Evolutionary conservation across 2,113 vertebrate genomes (phyloP).

Genomic region (Stictonetta naevosa): DNA sequence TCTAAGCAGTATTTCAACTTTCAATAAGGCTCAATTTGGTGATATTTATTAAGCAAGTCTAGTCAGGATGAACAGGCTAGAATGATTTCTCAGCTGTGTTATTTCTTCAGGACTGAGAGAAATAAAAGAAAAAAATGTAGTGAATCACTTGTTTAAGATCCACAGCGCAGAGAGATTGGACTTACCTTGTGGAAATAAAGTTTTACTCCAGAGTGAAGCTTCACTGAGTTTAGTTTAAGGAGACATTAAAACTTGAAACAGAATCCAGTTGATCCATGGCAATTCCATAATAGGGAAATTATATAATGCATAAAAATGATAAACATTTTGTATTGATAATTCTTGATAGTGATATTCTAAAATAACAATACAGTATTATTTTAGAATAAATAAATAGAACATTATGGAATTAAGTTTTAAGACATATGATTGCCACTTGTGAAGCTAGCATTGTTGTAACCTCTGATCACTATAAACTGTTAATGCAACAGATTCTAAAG

Average conservation of each 20-base stretch:
- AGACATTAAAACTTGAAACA: background rate
- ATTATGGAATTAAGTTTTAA: background rate
- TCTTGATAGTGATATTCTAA: background rate
- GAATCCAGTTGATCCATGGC: background rate
- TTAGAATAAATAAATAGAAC: background rate
- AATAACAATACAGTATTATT: background rate
- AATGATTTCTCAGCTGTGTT: background rate
- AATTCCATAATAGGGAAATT: slow-evolving; percentile 42
- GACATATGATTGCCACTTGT: background rate
- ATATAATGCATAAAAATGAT: slow-evolving; percentile 39
- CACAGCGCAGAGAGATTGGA: background rate
- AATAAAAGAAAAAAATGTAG: background rate
- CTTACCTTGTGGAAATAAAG: background rate
- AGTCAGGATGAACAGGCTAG: background rate
- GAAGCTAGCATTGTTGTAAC: background rate
- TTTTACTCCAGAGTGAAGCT: background rate
- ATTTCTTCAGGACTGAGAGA: background rate
- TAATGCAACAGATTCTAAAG: background rate
- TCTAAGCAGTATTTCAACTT: background rate
- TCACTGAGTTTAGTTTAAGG: background rate
- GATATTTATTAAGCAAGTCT: background rate
- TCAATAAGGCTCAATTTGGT: background rate
- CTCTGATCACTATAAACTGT: background rate
- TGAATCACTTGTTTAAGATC: background rate
- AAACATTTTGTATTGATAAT: background rate